Evolutionary conservation across 53 echinoderm and acorn worm species (phyloP), one percentile per base, ranked within the genome.

Genomic region (Paracentrotus lividus): DNA sequence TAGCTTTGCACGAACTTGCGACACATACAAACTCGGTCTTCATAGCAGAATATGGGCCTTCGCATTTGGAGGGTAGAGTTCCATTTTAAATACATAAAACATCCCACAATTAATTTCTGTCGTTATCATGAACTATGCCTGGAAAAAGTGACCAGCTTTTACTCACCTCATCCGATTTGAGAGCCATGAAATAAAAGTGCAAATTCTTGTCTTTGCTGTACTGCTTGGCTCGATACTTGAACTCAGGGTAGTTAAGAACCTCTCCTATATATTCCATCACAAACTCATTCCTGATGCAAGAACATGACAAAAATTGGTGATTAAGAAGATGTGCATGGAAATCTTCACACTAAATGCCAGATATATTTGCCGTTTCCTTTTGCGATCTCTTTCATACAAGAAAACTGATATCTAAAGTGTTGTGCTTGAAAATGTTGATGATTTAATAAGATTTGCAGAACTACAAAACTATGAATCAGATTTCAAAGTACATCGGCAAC

Each of bases 181-280:
- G 94, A 5, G 98, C 98, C 98, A 98, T 98, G 72, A 98, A 98
- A 86, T 97, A 98, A 92, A 97, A 97, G 85, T 98, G 98, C n/a
- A 61, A 86, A 44, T 97, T 94, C 33, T 95, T 94, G 36, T 96
- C 96, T 75, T 97, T 98, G 95, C 97, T 95, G 93, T 98, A 98
- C 81, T 90, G 95, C 90, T 96, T 97, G 29, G 95, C 94, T 42
- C 98, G 94, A 33, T 94, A 91, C 55, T 95, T 96, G 92, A 98
- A 98, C 86, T 97, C 97, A 20, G 94, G 81, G 81, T 64, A 95
- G 90, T 97, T 98, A 2, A 98, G 94, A 21, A 98, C 98, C 88
- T 97, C 98, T 26, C 98, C 98, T 26, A 94, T 89, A 68, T 98
- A 98, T 88, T 98, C 98, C 98, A 98, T 96, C 24, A 98, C 91